Base-by-base conservation (phyloP, 2,113 vertebrate species). In the Zosterops japonicus region DNA sequence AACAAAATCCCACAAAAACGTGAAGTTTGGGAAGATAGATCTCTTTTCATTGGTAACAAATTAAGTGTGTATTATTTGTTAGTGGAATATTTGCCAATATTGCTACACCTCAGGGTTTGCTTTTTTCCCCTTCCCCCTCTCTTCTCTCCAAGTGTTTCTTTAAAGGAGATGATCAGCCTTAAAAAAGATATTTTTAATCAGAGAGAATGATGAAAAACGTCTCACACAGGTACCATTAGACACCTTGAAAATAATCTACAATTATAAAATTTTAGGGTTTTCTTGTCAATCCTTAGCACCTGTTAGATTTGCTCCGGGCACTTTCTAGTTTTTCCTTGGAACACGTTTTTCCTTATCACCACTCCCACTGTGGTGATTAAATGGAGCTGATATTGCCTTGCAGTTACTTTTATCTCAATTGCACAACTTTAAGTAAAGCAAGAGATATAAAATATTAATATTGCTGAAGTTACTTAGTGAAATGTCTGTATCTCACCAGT, bases 271-370 rank as follows among this genome's bases (percentile, higher is more conserved):
- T 57, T 76, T 2, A 60, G 19, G 6, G 5, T 49, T 87, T 87
- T 69, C 59, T 80, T 53, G 8, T 61, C 20, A 27, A 68, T 72
- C 12, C 6, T 41, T 69, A 44, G 8, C 6, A 56, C 23, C 17
- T 84, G 50, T 70, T 78, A 33, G 9, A 24, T 83, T 89, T 72
- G 19, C 28, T 46, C 20, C 64, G 44, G 27, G 8, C 7, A 11
- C 3, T 39, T 23, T 56, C 28, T 29, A 42, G 4, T 24, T 70
- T 83, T 83, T 15, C 13, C 50, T 42, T 83, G 60, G 7, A 89
- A 53, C 6, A 33, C 0, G 0, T 3, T 33, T 63, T 25, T 60
- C 8, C 6, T 52, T 61, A 14, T 9, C 7, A 11, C 8, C 4
- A 11, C 6, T 6, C 7, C 8, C 25, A 5, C 31, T 46, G 15